phyloP scores from a whole-genome alignment of 2,113 vertebrate species.

The Choloepus hoffmanni region DNA sequence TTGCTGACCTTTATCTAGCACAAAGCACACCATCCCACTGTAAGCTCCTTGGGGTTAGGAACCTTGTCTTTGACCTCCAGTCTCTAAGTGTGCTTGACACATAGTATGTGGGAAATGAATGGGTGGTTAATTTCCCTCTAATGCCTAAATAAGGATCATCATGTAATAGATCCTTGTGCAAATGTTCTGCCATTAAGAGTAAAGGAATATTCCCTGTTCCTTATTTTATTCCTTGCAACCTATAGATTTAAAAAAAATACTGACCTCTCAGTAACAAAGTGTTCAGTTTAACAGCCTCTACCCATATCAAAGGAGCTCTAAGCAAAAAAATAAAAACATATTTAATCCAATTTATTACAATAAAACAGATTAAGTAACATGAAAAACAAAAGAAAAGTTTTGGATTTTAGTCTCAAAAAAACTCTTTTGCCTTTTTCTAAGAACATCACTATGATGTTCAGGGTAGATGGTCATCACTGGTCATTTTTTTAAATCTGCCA shows the following conservation, averaged over 20 bases:
- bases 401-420: neutral
- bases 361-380: neutral
- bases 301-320: neutral
- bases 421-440: neutral
- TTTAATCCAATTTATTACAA: neutral
- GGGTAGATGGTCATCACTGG: neutral
- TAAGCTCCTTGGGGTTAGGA: neutral
- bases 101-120: neutral
- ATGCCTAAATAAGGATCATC: neutral
- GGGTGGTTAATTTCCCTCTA: neutral
- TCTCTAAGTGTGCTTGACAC: neutral
- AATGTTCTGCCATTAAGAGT: slow-evolving; percentile 25
- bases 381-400: slow-evolving; percentile 50
- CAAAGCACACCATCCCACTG: neutral
- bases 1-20: neutral
- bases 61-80: neutral
- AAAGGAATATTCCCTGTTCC: neutral
- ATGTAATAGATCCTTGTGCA: neutral
- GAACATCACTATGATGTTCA: neutral
- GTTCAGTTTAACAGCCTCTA: neutral
- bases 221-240: neutral
- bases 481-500: neutral
- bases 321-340: neutral
- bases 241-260: neutral
- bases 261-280: neutral